phyloP scores from a whole-genome alignment of 2,113 vertebrate genomes.

The Epinephelus cyanopodus region DNA sequence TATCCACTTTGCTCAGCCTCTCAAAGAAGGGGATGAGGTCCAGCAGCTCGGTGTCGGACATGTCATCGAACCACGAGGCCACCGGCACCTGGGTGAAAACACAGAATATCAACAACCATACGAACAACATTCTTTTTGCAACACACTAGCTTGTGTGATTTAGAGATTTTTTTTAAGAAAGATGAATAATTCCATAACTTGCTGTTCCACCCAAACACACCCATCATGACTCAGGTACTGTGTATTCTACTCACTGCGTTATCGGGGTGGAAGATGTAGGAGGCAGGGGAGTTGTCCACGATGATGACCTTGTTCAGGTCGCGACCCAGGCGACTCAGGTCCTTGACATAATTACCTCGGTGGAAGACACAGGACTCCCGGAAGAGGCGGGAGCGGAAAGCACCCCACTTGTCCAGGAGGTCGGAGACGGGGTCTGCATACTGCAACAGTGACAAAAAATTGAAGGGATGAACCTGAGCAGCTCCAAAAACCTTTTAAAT shows the following conservation, averaged over 20 bases:
- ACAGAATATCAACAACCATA: neutral
- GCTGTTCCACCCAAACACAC: neutral
- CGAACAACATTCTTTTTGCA: neutral
- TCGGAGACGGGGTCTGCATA: conserved; percentile 97
- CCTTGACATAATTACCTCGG: conserved; percentile 97
- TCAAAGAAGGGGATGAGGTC: conserved; percentile 98
- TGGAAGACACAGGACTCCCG: conserved; percentile 98
- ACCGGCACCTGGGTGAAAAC: conserved; percentile 91
- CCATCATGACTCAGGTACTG: neutral
- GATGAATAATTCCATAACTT: too few relatives aligned
- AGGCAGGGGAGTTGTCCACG: conserved; percentile 96
- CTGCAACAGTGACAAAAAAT: conserved; percentile 67
- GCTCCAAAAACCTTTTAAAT: neutral
- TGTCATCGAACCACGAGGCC: conserved; percentile 98
- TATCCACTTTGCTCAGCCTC: conserved; percentile 95
- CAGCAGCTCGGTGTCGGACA: conserved; percentile 95
- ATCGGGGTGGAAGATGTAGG: conserved; percentile 97
- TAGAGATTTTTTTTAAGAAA: too few relatives aligned
- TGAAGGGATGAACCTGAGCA: neutral
- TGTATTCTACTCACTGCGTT: conserved; percentile 88
- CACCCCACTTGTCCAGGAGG: conserved; percentile 97
- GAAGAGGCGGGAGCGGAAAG: conserved; percentile 95
- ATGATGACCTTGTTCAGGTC: conserved; percentile 96
- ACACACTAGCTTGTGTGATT: neutral
- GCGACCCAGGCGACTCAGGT: conserved; percentile 94